phyloP scores from a whole-genome alignment of 2,113 vertebrate genomes.

The Lipotes vexillifer region DNA sequence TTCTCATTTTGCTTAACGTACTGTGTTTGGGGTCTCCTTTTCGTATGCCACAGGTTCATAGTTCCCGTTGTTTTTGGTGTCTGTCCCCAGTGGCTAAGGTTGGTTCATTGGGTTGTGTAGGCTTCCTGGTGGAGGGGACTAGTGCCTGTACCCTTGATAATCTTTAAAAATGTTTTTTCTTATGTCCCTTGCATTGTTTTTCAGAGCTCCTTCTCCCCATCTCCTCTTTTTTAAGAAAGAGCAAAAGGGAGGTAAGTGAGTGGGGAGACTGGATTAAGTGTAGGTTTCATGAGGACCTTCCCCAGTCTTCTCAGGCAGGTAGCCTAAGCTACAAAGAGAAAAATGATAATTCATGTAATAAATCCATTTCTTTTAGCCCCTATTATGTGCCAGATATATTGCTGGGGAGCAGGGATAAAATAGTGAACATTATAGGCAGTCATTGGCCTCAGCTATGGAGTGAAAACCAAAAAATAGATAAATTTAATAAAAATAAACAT shows the following conservation, averaged over 20 bases:
- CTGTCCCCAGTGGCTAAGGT: too few relatives aligned
- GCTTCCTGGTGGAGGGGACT: too few relatives aligned
- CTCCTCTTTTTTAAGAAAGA: neutral
- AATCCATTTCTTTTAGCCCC: neutral
- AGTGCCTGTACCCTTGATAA: too few relatives aligned
- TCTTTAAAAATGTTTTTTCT: neutral
- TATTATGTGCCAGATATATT: neutral
- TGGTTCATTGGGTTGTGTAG: too few relatives aligned
- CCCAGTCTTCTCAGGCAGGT: neutral
- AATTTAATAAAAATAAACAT: neutral
- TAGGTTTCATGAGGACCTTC: neutral
- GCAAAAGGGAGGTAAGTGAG: neutral
- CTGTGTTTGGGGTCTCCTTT: too few relatives aligned
- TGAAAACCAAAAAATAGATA: neutral
- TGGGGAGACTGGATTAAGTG: neutral
- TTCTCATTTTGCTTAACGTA: too few relatives aligned
- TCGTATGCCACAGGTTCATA: too few relatives aligned
- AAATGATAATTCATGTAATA: neutral
- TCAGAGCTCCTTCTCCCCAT: neutral
- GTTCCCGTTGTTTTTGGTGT: too few relatives aligned
- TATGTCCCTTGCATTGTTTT: neutral
- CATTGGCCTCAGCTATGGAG: neutral
- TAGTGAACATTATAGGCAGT: neutral
- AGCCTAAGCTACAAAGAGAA: neutral
- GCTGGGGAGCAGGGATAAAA: neutral